Evolutionary conservation across 2,113 vertebrate genomes (phyloP).

Genomic region (Pontoporia blainvillei): DNA sequence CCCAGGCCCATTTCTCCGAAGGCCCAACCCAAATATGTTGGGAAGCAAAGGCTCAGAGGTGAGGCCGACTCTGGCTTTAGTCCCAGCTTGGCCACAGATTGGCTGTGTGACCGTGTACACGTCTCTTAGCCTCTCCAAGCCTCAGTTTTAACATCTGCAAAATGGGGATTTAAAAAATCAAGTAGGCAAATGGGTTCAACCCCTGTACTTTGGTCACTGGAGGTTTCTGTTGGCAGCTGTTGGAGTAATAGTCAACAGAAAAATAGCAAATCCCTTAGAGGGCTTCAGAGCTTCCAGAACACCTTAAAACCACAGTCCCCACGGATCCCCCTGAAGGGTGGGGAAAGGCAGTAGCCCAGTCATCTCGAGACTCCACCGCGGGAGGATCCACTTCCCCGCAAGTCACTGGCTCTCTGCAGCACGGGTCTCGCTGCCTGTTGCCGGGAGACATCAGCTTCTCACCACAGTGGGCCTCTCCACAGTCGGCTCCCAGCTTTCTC

Average conservation of each 20-base stretch:
- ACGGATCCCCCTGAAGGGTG: rapidly evolving
- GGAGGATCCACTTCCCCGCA: background rate
- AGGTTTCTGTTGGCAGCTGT: background rate
- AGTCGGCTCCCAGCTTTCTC: background rate
- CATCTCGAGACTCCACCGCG: rapidly evolving
- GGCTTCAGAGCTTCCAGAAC: background rate
- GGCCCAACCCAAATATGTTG: rapidly evolving
- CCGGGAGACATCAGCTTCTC: background rate
- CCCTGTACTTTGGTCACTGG: no score
- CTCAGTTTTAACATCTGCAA: background rate
- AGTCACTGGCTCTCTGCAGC: background rate
- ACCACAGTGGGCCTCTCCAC: background rate
- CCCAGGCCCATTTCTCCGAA: background rate
- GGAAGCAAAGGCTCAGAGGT: background rate
- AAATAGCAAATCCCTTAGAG: background rate
- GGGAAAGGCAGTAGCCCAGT: background rate
- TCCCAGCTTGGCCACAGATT: rapidly evolving
- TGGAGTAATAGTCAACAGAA: background rate
- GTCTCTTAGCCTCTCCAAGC: background rate
- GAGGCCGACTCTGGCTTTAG: background rate
- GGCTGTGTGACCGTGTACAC: rapidly evolving
- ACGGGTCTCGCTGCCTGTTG: rapidly evolving
- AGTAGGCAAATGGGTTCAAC: background rate
- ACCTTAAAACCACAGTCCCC: background rate
- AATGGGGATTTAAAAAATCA: background rate